Evolutionary conservation across 2,797 vertebrate species (phyloP).

Genomic region (Chromobotia macracanthus): DNA sequence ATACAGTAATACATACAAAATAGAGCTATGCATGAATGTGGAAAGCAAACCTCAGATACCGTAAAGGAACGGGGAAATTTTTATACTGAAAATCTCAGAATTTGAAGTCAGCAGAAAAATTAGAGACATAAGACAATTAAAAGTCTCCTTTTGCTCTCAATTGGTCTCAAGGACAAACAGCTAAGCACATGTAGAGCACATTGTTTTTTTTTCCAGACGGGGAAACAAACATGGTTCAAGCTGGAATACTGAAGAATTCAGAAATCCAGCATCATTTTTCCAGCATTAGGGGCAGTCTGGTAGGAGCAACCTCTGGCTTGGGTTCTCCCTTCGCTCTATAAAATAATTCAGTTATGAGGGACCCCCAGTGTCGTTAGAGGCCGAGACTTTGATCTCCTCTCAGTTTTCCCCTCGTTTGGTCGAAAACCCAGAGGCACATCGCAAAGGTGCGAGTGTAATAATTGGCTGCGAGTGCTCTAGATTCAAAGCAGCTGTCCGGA

Average conservation of each 20-base stretch:
- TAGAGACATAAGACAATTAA: background rate
- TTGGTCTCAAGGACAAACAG: too few species aligned
- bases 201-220: too few species aligned
- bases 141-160: too few species aligned
- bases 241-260: background rate
- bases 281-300: constrained; percentile 32
- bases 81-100: background rate
- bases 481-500: constrained; percentile 65
- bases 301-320: constrained; percentile 20
- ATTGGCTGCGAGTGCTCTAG: constrained; percentile 67
- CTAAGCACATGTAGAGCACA: too few species aligned
- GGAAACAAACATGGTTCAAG: constrained; percentile 3
- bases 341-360: constrained; percentile 20
- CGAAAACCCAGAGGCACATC: constrained; percentile 63
- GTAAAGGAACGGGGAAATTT: background rate
- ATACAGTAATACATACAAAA: background rate
- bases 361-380: constrained; percentile 32
- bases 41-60: background rate
- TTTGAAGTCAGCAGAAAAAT: background rate
- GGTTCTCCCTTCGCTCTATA: constrained; percentile 34
- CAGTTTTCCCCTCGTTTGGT: constrained; percentile 59
- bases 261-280: background rate
- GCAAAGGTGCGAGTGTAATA: constrained; percentile 69
- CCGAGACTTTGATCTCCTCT: constrained; percentile 66
- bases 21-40: background rate